A percentile compares a stretch with the other conserved stretches of the same genome.
These are phyloP conservation scores for Corella eumyota DNA, from an alignment of 23 tunicate genomes.

Conservation along the genomic window DNA sequence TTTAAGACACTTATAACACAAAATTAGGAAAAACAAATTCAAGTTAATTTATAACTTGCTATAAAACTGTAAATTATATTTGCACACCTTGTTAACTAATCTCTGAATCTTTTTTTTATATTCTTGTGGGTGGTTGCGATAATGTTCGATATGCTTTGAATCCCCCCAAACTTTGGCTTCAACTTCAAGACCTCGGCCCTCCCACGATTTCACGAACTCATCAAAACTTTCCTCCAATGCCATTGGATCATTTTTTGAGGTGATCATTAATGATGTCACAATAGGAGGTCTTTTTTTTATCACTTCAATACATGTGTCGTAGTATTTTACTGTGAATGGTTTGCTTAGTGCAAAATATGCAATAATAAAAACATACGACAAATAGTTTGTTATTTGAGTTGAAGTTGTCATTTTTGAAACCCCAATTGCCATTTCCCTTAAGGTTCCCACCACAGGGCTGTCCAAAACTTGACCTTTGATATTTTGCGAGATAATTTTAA, in stretches of 20 bases:
- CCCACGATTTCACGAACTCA: constrained; percentile 21
- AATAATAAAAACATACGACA: constrained; percentile 4
- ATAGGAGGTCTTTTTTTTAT: constrained; percentile 10
- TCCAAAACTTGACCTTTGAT: constrained; percentile 59
- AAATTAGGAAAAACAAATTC: too few species aligned
- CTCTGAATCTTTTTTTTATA: too few species aligned
- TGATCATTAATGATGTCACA: constrained; percentile 33
- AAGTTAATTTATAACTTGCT: too few species aligned
- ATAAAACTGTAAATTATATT: too few species aligned
- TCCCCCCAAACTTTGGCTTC: constrained; percentile 27
- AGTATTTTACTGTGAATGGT: constrained; percentile 30
- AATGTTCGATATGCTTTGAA: constrained; percentile 55
- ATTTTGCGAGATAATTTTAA: constrained; percentile 5
- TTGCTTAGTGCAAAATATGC: constrained; percentile 35
- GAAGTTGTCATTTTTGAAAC: constrained; percentile 32
- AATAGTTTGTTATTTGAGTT: not conserved
- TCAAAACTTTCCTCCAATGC: constrained; percentile 14
- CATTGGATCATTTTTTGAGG: constrained; percentile 54
- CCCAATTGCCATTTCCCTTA: constrained; percentile 78
- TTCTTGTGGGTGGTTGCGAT: constrained; percentile 27
- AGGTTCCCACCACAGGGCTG: constrained; percentile 82
- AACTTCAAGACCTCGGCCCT: not conserved
- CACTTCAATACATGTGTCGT: constrained; percentile 23
- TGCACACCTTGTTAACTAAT: too few species aligned
- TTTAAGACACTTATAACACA: too few species aligned